A percentile compares a stretch with the other conserved stretches of the same genome.
These are phyloP conservation scores for Apeltes quadracus DNA, from an alignment of 2,113 vertebrate species.

Conservation along the genomic window DNA sequence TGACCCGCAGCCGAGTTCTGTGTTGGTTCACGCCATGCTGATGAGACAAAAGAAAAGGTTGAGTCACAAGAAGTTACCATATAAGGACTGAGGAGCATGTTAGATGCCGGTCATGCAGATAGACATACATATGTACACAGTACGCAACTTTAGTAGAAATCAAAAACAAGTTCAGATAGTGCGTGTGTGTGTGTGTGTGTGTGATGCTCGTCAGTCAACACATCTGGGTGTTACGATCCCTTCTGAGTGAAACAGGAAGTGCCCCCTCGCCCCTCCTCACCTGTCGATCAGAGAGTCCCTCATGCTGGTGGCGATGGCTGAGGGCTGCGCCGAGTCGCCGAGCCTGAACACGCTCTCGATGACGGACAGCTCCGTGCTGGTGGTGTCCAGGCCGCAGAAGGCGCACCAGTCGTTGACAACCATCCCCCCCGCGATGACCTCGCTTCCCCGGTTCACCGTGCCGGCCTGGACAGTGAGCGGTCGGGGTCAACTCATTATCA, in stretches of 20 bases:
- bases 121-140: no score
- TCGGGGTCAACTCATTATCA: no score
- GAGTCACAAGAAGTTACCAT: no score
- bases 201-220: neutral
- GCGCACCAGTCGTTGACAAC: slow-evolving; percentile 98
- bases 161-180: neutral
- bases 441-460: slow-evolving; percentile 95
- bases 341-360: slow-evolving; percentile 96
- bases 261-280: slow-evolving; percentile 64
- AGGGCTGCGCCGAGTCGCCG: slow-evolving; percentile 87
- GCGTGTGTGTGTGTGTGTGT: neutral
- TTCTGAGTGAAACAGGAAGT: neutral
- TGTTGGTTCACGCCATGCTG: no score
- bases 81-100: no score
- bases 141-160: neutral
- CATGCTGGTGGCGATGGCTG: slow-evolving; percentile 94
- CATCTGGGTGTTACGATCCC: neutral
- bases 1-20: no score
- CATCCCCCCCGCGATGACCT: slow-evolving; percentile 95
- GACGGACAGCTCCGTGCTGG: slow-evolving; percentile 95
- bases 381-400: slow-evolving; percentile 97
- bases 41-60: no score
- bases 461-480: slow-evolving; percentile 83
- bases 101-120: no score
- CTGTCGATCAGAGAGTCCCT: slow-evolving; percentile 97